A percentile compares a stretch with the other conserved stretches of the same genome.
Evolutionary conservation across 2,888 invertebrate genomes (phyloP).

Genomic region (Harpalus rubripes): DNA sequence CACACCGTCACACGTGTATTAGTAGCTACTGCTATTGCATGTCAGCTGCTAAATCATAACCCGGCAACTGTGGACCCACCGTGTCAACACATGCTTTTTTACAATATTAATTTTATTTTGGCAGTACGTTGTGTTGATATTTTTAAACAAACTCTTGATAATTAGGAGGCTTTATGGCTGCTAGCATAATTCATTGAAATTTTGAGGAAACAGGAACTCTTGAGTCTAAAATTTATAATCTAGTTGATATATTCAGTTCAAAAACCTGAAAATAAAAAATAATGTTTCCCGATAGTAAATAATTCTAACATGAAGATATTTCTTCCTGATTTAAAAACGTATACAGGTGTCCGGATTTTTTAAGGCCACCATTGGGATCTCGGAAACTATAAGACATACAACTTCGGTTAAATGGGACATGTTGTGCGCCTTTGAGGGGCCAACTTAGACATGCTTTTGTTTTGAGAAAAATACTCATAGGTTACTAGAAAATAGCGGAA

Average conservation of each 20-base stretch:
- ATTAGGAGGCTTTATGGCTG: not conserved
- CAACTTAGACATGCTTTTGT: too few species aligned
- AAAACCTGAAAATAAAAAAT: not conserved
- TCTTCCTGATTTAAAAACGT: too few species aligned
- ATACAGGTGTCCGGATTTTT: too few species aligned
- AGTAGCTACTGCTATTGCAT: constrained; percentile 25
- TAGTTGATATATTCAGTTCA: not conserved
- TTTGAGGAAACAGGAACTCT: not conserved
- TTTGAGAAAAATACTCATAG: too few species aligned
- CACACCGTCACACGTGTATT: constrained; percentile 55
- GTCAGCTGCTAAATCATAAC: constrained; percentile 58
- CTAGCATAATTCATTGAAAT: not conserved
- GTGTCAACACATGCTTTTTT: constrained; percentile 36
- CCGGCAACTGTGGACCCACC: constrained; percentile 14
- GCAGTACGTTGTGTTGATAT: constrained; percentile 33
- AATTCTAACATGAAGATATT: too few species aligned
- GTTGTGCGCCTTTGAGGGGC: too few species aligned
- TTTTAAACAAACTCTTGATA: constrained; percentile 33
- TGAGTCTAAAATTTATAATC: not conserved
- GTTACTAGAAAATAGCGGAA: too few species aligned
- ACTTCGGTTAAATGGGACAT: too few species aligned
- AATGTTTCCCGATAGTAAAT: too few species aligned
- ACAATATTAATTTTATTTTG: constrained; percentile 51
- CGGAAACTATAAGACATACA: too few species aligned
- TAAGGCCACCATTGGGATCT: too few species aligned